Evolutionary conservation across 2,888 invertebrate genomes (phyloP), one percentile per base, ranked within the genome.

Genomic region (Drosophila nigritarsus): DNA sequence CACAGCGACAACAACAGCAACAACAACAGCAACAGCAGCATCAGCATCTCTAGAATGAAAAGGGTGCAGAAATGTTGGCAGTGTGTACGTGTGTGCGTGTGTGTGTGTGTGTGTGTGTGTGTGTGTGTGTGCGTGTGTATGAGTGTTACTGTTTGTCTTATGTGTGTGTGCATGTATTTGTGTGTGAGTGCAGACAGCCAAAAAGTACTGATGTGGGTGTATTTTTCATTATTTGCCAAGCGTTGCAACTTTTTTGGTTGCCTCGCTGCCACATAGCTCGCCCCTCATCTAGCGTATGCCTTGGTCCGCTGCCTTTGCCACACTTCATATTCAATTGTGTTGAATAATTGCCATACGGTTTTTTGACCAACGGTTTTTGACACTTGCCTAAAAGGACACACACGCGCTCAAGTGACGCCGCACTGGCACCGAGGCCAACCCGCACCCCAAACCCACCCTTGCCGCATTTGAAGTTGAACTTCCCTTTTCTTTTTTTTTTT

Each of bases 281-380:
- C n/a, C 63, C 53, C 54, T 18, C 38, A 24, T 48, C 48, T 76
- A 51, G 65, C 55, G 32, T 34, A 6, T 32, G 40, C 50, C 34
- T 30, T 40, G 69, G 67, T 62, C 65, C 67, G 71, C 73, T 75
- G 82, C 80, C 87, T 87, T 83, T 78, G 83, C 90, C 91, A 87
- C 91, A 92, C 92, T 92, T 91, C 92, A 92, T 89, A 91, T 90
- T 91, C 91, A 92, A 91, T 91, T 91, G 91, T 89, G 92, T 92
- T 91, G 92, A 91, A 92, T 92, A 91, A 92, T 92, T 92, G 91
- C 92, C 90, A 86, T 87, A 90, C 91, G 90, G 85, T 91, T 91
- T 90, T 91, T 91, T 91, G 91, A 90, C 90, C 92, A 92, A 91
- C 91, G 87, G 89, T 89, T 91, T 91, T 91, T 91, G 91, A 91